phyloP scores from a whole-genome alignment of 2,797 vertebrate species.

The Myotis planiceps region DNA sequence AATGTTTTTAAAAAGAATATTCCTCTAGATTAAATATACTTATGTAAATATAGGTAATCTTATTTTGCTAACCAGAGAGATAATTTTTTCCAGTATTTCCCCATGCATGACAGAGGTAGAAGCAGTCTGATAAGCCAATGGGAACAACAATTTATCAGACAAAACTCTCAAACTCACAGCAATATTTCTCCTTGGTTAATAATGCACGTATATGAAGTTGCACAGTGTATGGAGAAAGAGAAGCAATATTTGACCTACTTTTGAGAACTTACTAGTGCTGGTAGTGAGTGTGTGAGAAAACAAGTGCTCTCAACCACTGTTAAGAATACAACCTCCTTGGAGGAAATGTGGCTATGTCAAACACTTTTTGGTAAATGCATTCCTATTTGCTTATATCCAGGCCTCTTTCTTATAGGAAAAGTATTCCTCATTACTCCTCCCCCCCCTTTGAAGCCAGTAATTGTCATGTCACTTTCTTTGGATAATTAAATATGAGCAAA shows the following conservation, averaged over 20 bases:
- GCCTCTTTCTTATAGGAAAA: neutral
- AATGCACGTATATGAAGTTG: neutral
- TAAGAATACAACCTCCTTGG: neutral
- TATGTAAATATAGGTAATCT: neutral
- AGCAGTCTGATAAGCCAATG: neutral
- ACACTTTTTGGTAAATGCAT: neutral
- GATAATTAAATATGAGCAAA: neutral
- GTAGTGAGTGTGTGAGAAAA: neutral
- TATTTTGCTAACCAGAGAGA: neutral
- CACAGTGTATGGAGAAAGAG: neutral
- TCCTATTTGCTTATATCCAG: neutral
- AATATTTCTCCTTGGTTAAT: neutral
- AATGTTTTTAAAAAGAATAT: neutral
- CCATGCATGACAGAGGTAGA: neutral
- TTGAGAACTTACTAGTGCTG: neutral
- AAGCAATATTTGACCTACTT: neutral
- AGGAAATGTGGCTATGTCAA: neutral
- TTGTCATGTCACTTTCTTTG: neutral
- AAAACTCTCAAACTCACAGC: neutral
- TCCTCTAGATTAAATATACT: neutral
- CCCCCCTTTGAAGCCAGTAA: neutral
- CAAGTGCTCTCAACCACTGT: neutral
- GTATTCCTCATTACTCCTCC: neutral
- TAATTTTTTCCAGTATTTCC: neutral
- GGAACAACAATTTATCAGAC: neutral